A percentile compares a stretch with the other conserved stretches of the same genome.
These are phyloP conservation scores for Colossoma macropomum DNA, from an alignment of 2,113 vertebrate species.

Conservation along the genomic window DNA sequence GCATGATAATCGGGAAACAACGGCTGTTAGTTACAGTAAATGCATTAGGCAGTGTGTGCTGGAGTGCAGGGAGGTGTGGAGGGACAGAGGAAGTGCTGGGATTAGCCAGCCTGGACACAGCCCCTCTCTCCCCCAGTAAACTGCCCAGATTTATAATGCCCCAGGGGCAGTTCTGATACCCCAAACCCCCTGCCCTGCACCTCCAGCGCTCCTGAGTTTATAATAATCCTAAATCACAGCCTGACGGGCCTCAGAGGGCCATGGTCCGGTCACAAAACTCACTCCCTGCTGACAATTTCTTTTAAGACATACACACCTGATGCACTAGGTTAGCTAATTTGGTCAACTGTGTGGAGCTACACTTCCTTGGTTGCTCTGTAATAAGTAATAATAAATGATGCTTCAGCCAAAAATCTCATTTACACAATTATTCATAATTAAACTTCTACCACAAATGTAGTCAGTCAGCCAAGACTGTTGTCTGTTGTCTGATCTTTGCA, in stretches of 20 bases:
- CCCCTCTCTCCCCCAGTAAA: slow-evolving; percentile 86
- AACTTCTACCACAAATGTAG: not conserved
- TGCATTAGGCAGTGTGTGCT: slow-evolving; percentile 93
- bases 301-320: not conserved
- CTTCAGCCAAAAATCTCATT: not conserved
- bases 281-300: not conserved
- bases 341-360: not conserved
- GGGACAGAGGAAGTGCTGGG: slow-evolving; percentile 80
- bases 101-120: slow-evolving; percentile 85
- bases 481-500: too few species aligned
- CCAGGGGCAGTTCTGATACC: slow-evolving; percentile 82
- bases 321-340: not conserved
- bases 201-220: slow-evolving; percentile 86
- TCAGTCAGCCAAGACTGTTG: too few species aligned
- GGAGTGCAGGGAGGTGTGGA: slow-evolving; percentile 75
- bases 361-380: not conserved
- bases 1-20: slow-evolving; percentile 99
- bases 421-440: not conserved
- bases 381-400: not conserved
- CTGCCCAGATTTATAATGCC: slow-evolving; percentile 97
- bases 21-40: slow-evolving; percentile 99
- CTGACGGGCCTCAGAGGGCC: slow-evolving; percentile 78
- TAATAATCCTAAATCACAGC: slow-evolving; percentile 90
- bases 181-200: slow-evolving; percentile 65
- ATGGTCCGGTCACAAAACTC: slow-evolving; percentile 70